phyloP scores from a whole-genome alignment of 2,113 vertebrate species.

The Chloroceryle aenea region DNA sequence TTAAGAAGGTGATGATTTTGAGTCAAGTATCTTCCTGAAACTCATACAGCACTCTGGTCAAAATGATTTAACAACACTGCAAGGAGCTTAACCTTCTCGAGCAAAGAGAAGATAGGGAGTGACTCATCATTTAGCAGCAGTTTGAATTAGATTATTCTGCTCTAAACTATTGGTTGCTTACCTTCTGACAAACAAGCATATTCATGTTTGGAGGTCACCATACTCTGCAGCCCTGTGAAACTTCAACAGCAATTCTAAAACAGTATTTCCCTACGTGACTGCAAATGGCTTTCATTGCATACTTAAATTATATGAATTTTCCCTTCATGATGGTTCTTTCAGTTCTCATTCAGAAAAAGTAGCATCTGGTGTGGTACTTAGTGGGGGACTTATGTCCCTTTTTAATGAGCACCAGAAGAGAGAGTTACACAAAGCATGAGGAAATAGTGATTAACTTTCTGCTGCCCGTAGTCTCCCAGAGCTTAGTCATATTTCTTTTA shows the following conservation, averaged over 20 bases:
- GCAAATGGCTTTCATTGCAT: constrained; percentile 4
- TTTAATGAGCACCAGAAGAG: constrained; percentile 44
- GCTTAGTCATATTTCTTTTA: background rate
- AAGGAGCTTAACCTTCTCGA: constrained; percentile 9
- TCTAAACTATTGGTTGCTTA: background rate
- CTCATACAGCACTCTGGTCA: background rate
- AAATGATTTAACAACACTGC: constrained; percentile 13
- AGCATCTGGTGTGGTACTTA: constrained; percentile 49
- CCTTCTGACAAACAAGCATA: background rate
- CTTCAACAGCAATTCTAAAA: background rate
- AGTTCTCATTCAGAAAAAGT: constrained; percentile 32
- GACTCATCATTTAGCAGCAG: constrained; percentile 25
- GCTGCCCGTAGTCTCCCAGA: background rate
- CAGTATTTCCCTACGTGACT: background rate
- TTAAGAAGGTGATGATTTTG: background rate
- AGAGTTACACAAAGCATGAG: constrained; percentile 20
- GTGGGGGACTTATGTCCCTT: constrained; percentile 21
- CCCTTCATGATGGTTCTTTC: constrained; percentile 11
- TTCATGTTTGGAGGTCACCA: background rate
- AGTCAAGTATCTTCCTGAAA: background rate
- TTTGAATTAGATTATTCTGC: background rate
- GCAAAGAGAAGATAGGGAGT: background rate
- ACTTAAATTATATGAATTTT: background rate
- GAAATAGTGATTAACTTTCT: constrained; percentile 50
- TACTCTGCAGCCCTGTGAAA: constrained; percentile 1